Percentiles rank a stretch among this genome's conserved stretches.
phyloP scores from a whole-genome alignment of 2,113 vertebrate genomes.

The Chionis minor region DNA sequence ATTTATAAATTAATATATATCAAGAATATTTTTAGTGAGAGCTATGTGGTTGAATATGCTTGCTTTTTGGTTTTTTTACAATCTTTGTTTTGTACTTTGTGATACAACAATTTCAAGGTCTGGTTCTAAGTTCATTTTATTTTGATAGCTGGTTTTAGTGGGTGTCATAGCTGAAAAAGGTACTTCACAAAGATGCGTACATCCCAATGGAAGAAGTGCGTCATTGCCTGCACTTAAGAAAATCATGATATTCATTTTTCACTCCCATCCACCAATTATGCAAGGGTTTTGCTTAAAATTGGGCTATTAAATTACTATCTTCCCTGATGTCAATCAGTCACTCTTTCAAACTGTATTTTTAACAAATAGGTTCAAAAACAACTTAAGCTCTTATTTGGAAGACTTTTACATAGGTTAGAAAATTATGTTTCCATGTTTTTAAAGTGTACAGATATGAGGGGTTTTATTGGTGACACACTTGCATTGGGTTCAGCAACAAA shows the following conservation, averaged over 20 bases:
- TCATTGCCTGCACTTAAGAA: background rate
- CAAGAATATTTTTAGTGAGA: background rate
- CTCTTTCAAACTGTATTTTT: background rate
- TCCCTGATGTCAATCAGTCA: background rate
- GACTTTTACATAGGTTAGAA: background rate
- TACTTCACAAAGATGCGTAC: background rate
- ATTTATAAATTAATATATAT: background rate
- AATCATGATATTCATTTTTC: accelerated
- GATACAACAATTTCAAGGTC: background rate
- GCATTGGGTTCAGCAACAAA: background rate
- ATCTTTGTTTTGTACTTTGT: background rate
- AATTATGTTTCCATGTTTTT: background rate
- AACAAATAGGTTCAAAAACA: background rate
- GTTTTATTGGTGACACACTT: background rate
- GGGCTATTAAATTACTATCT: background rate
- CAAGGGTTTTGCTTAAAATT: background rate
- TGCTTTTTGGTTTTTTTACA: background rate
- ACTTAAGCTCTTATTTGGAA: background rate
- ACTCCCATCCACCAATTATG: background rate
- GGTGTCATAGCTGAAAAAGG: background rate
- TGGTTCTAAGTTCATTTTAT: background rate
- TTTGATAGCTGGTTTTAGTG: background rate
- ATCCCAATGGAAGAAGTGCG: background rate
- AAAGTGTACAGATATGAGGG: background rate
- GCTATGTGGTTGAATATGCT: background rate